Percentiles rank a stretch among this genome's conserved stretches.
These are phyloP conservation scores for Noctuana brunneofusca DNA, from an alignment of 2,888 invertebrate genomes.

Conservation along the genomic window DNA sequence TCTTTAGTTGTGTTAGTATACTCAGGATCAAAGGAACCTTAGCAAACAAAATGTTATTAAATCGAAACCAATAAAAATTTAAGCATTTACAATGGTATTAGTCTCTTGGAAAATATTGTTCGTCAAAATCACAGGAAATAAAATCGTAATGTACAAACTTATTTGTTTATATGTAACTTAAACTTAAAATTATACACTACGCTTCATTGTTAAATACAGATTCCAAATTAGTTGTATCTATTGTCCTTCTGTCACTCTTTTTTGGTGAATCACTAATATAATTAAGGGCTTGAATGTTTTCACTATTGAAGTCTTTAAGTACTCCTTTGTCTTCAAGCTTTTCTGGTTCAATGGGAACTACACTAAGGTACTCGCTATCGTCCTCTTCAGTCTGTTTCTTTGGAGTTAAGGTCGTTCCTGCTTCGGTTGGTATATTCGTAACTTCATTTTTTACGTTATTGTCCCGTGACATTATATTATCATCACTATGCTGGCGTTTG, in stretches of 20 bases:
- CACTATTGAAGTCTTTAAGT: constrained; percentile 56
- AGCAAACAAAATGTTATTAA: constrained; percentile 34
- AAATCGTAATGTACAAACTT: constrained; percentile 64
- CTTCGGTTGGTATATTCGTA: constrained; percentile 36
- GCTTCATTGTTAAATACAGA: constrained; percentile 65
- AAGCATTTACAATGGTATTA: constrained; percentile 48
- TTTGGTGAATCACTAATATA: constrained; percentile 76
- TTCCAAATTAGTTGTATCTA: constrained; percentile 65
- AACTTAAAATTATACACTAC: constrained; percentile 51
- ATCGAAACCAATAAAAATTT: constrained; percentile 40
- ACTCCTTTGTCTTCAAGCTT: constrained; percentile 52
- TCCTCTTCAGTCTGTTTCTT: constrained; percentile 38
- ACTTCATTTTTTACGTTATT: constrained; percentile 42
- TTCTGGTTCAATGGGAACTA: constrained; percentile 64
- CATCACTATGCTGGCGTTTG: constrained; percentile 41
- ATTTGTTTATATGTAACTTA: constrained; percentile 37
- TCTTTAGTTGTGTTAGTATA: constrained; percentile 38
- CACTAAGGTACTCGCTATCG: constrained; percentile 61
- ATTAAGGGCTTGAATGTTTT: constrained; percentile 65
- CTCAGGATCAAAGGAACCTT: constrained; percentile 39
- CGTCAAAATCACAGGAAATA: constrained; percentile 68
- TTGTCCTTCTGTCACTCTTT: constrained; percentile 75
- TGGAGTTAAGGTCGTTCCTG: constrained; percentile 31
- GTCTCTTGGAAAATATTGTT: constrained; percentile 48
- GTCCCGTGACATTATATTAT: constrained; percentile 21